Evolutionary conservation across 2,113 vertebrate genomes (phyloP), one percentile per base, ranked within the genome.

Genomic region (Polypterus senegalus): DNA sequence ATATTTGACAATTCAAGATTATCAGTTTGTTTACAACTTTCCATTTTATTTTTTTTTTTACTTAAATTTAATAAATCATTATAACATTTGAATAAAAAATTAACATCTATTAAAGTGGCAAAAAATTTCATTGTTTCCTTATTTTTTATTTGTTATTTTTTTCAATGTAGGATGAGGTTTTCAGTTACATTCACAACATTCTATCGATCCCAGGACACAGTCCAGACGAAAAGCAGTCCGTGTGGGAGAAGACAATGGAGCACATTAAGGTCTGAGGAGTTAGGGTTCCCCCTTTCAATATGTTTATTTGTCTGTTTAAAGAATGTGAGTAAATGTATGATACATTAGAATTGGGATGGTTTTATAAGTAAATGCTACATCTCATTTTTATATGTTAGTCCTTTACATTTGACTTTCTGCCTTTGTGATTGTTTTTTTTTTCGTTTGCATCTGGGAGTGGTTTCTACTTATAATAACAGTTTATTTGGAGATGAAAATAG

Each of bases 121-220:
- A 45, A 51, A 27, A 46, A 10, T 58, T 4, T 10, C 9, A 3
- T 9, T 47, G 47, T 9, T 6, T 57, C 10, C 4, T 27, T 51
- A 9, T 43, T 5, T 51, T 44, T 43, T 44, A 9, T 67, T 7
- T 57, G 49, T 60, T 45, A 44, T 51, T 54, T 27, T 27, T 47
- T 44, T 51, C n/a, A 46, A 54, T 47, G 27, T 75, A 98, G 94
- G 88, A 86, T 65, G 94, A 98, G 65, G 82, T 97, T 70, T 98
- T 94, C 80, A 93, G 82, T 75, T 98, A 92, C 54, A 86, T 98
- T 67, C 92, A 98, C 76, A 93, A 97, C 65, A 91, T 98, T 66
- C 80, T 98, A 60, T 93, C 92, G 44, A 91, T 94, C 75, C 92
- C 96, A 46, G 92, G 91, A 10, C 92, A 97, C 76, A 89, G 82